Percentiles rank a stretch among this genome's conserved stretches.
Conservation (phyloP, 30 jellyfish, hydroid and myxozoan species). For the Turritopsis dohrnii region DNA sequence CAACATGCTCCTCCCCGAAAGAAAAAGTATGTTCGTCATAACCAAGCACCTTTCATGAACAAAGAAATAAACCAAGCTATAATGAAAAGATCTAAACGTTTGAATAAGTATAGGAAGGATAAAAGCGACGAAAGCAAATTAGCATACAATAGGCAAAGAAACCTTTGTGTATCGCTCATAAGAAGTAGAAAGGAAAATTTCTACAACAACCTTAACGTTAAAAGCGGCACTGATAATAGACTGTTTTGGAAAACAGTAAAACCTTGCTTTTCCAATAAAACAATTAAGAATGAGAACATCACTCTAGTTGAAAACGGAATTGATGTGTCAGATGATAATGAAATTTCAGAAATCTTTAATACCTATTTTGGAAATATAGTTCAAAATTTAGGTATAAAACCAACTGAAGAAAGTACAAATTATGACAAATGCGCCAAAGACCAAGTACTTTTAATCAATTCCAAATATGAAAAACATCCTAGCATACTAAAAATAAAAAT, state of each 20-base stretch:
- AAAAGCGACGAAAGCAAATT: not conserved
- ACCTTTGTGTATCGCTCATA: not conserved
- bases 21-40: too few relatives aligned
- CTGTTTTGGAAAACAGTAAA: slow-evolving; percentile 14
- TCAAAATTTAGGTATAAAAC: not conserved
- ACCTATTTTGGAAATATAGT: not conserved
- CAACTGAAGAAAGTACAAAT: not conserved
- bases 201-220: not conserved
- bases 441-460: not conserved
- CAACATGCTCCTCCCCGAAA: too few relatives aligned
- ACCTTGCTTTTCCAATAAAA: not conserved
- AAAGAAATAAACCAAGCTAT: not conserved
- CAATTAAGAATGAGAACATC: not conserved
- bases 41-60: too few relatives aligned
- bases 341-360: not conserved
- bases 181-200: not conserved
- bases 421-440: not conserved
- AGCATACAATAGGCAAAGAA: slow-evolving; percentile 1
- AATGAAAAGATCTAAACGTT: not conserved
- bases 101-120: not conserved
- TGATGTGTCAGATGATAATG: not conserved
- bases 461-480: not conserved
- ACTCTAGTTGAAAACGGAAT: slow-evolving; percentile 2
- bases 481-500: not conserved
- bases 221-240: not conserved